Evolutionary conservation across 92 coral and sea anemone species (phyloP).

Genomic region (Umimayanthus kanabou): DNA sequence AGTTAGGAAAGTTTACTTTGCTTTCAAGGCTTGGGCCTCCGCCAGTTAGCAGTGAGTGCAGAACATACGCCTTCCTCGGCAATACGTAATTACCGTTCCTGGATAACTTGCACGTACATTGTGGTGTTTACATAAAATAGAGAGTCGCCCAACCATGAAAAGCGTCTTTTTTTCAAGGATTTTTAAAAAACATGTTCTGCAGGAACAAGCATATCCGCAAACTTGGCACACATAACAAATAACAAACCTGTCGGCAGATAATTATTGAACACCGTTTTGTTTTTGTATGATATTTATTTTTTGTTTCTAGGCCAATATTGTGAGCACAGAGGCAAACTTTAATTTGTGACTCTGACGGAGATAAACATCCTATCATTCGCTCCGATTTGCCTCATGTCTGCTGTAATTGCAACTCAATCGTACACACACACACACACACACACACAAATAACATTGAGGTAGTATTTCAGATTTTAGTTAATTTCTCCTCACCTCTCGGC

Average conservation of each 20-base stretch:
- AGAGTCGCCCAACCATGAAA: not conserved
- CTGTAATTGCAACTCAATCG: too few relatives aligned
- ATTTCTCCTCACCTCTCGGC: slow-evolving; percentile 64
- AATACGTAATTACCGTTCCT: not conserved
- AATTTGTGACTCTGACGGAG: too few relatives aligned
- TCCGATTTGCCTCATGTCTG: too few relatives aligned
- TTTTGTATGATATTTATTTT: too few relatives aligned
- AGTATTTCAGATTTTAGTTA: not conserved
- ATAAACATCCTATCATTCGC: not conserved
- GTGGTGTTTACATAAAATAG: too few relatives aligned
- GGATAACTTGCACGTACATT: too few relatives aligned
- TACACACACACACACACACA: too few relatives aligned
- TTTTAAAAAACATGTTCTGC: not conserved
- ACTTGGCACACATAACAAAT: too few relatives aligned
- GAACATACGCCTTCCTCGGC: too few relatives aligned
- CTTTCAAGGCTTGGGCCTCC: not conserved
- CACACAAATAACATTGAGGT: too few relatives aligned
- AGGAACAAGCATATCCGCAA: too few relatives aligned
- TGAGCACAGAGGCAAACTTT: not conserved
- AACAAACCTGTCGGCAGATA: too few relatives aligned
- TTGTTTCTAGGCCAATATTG: not conserved
- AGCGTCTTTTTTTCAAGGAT: not conserved
- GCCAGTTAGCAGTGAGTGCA: not conserved
- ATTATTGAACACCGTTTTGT: not conserved
- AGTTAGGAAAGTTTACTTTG: not conserved